Base-by-base conservation (phyloP, 2,888 invertebrate species). In the Leptopilina drosophilae region DNA sequence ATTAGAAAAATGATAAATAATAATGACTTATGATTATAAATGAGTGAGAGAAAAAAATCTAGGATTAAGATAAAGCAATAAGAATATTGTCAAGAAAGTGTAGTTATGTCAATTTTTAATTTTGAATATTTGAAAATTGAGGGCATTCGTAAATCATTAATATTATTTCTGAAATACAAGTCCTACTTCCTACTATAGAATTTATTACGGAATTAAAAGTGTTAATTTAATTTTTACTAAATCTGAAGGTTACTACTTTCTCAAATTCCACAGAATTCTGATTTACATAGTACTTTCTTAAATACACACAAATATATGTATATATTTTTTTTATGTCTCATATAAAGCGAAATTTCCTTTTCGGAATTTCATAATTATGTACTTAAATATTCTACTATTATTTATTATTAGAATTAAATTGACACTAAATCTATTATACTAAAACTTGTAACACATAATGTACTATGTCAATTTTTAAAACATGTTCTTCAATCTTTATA, bases 221-320 rank as follows among this genome's bases (percentile, higher is more conserved):
- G 69, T 69, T 69, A 53, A 69, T 69, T 26, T 49, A 53, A 26
- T 26, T 53, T 26, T 69, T 53, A 53, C 46, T 20, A 12, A 26
- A 26, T 14, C 49, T 49, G 26, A 26, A 33, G 26, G 26, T 62
- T 69, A 53, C 69, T 53, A 53, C 69, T 69, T 53, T 69, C 69
- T 69, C 53, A 14, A 53, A 49, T 53, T 53, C 69, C 49, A 69
- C n/a, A 26, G 14, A 20, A 14, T 69, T 69, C 14, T 69, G 53
- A 69, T 69, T 64, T 73, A 53, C 78, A 64, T 67, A 49, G 49
- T 49, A 67, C 73, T 73, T 78, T 59, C 64, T 49, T 49, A 33
- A 33, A 33, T 33, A 33, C 5, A 33, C 33, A 33, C 33, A 33
- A 33, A 33, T 33, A 33, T 33, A 33, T 33, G 5, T 33, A 5